A percentile compares a stretch with the other conserved stretches of the same genome.
Evolutionary conservation across 1,140 invertebrate genomes (phyloP).

Genomic region (Lepidurus packardi): DNA sequence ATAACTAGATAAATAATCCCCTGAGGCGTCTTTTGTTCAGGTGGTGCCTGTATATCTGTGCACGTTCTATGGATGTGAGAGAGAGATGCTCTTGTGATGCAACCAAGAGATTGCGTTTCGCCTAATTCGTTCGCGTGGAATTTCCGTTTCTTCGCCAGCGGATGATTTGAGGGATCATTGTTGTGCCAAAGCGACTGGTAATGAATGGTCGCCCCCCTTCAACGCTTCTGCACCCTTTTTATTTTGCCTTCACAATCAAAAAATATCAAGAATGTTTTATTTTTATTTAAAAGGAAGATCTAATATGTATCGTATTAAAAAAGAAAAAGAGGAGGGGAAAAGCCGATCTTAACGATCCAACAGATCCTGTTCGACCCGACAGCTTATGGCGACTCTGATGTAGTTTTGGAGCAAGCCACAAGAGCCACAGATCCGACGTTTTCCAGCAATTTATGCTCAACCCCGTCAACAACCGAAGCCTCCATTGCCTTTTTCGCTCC

Average conservation of each 20-base stretch:
- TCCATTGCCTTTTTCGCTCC: not conserved
- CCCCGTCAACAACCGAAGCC: not conserved
- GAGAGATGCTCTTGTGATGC: not conserved
- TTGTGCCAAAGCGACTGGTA: constrained; percentile 14
- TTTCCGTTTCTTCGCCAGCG: not conserved
- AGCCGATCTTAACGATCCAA: too few species aligned
- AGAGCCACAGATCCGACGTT: not conserved
- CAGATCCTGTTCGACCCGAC: too few species aligned
- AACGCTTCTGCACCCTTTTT: constrained; percentile 8
- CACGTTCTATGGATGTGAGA: too few species aligned
- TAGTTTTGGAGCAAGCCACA: not conserved
- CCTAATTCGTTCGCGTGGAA: constrained; percentile 8
- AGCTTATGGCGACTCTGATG: too few species aligned
- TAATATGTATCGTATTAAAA: not conserved
- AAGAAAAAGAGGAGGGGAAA: too few species aligned
- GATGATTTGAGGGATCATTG: constrained; percentile 21
- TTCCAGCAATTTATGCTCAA: not conserved
- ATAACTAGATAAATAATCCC: not conserved
- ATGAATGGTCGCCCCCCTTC: constrained; percentile 1
- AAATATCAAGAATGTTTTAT: not conserved
- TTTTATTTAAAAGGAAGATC: not conserved
- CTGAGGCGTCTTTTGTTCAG: not conserved
- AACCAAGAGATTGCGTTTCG: not conserved
- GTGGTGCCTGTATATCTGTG: too few species aligned
- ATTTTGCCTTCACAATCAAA: too few species aligned